A percentile compares a stretch with the other conserved stretches of the same genome.
phyloP scores from a whole-genome alignment of 1,140 invertebrate genomes.

The Augochlora pura region DNA sequence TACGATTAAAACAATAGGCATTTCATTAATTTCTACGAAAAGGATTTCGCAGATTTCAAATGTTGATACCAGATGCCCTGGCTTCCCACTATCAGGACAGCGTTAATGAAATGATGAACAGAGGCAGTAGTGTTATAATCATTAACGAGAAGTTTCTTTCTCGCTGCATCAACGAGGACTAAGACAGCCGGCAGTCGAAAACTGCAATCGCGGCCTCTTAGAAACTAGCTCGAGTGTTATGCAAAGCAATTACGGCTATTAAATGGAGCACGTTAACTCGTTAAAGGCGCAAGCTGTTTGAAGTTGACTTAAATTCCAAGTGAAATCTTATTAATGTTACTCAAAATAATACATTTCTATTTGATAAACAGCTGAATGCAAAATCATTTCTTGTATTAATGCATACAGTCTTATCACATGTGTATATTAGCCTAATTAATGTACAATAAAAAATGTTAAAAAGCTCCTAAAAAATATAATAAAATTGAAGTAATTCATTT shows the following conservation, averaged over 20 bases:
- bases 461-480: no score
- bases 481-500: no score
- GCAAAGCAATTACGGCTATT: conserved; percentile 19
- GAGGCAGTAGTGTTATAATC: conserved; percentile 39
- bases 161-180: not conserved
- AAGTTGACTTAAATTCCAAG: not conserved
- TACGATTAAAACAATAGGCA: no score
- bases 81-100: not conserved
- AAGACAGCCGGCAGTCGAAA: not conserved
- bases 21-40: not conserved
- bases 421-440: no score
- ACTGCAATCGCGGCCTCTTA: not conserved
- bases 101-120: conserved; percentile 35
- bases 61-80: not conserved
- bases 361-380: not conserved
- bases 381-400: not conserved
- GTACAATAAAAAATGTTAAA: no score
- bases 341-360: not conserved
- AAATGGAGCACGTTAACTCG: conserved; percentile 12
- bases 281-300: not conserved
- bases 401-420: not conserved
- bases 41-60: not conserved
- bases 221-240: conserved; percentile 6
- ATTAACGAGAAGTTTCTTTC: conserved; percentile 22
- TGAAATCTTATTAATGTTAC: no score